phyloP scores from a whole-genome alignment of 2,797 vertebrate genomes.

The Gambelia wislizenii region DNA sequence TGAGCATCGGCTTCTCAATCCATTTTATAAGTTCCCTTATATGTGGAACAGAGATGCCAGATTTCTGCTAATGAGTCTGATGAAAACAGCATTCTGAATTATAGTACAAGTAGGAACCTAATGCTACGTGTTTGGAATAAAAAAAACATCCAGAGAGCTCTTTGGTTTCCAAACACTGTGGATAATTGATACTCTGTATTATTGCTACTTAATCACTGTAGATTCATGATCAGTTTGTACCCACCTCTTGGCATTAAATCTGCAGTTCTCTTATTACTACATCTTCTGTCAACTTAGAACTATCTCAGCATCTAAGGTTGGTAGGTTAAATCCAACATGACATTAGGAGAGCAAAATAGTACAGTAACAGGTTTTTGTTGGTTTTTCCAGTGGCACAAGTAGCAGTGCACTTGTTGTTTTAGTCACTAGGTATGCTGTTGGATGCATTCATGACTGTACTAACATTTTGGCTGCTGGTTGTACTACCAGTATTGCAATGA shows the following conservation, averaged over 20 bases:
- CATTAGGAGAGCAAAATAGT: background rate
- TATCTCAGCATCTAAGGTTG: background rate
- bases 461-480: too few relatives aligned
- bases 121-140: conserved; percentile 25
- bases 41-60: background rate
- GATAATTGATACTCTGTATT: conserved; percentile 9
- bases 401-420: too few relatives aligned
- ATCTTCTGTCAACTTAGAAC: background rate
- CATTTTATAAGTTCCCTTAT: conserved; percentile 3
- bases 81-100: conserved; percentile 6
- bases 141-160: conserved; percentile 9
- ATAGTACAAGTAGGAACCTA: conserved; percentile 24
- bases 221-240: background rate
- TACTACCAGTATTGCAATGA: too few relatives aligned
- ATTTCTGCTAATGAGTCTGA: conserved; percentile 39
- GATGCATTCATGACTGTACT: too few relatives aligned
- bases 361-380: background rate
- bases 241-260: background rate
- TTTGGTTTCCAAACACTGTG: conserved; percentile 44
- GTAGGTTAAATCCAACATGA: background rate
- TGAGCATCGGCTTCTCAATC: background rate
- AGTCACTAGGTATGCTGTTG: accelerated
- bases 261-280: background rate
- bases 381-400: background rate
- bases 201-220: conserved; percentile 14